phyloP scores from a whole-genome alignment of 1,140 invertebrate genomes.

The Chionoecetes opilio region DNA sequence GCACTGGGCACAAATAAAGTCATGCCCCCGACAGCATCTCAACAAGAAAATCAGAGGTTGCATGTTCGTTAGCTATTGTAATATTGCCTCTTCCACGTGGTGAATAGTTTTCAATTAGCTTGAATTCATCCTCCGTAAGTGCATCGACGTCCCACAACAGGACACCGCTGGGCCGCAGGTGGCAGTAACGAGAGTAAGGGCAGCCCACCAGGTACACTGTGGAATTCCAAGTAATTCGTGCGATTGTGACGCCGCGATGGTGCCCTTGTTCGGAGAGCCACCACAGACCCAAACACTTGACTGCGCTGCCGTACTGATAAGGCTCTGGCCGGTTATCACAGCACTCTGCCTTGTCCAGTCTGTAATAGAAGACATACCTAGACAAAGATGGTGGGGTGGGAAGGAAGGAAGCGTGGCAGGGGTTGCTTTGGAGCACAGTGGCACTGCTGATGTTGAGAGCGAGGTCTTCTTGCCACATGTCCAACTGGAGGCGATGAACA shows the following conservation, averaged over 20 bases:
- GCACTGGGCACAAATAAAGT: background rate
- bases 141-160: conserved; percentile 58
- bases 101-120: background rate
- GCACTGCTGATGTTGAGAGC: conserved; percentile 44
- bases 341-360: conserved; percentile 21
- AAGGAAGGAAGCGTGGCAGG: conserved; percentile 44
- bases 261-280: conserved; percentile 71
- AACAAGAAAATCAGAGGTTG: background rate
- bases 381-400: background rate
- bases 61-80: background rate
- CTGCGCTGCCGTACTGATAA: conserved; percentile 32
- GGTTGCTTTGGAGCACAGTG: conserved; percentile 41
- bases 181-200: conserved; percentile 65
- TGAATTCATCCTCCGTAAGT: conserved; percentile 56
- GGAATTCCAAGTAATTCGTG: background rate
- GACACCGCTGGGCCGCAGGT: background rate
- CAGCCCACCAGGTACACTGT: conserved; percentile 65
- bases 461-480: conserved; percentile 43
- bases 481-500: background rate
- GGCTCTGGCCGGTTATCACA: background rate
- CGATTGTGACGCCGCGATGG: conserved; percentile 56
- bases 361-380: conserved; percentile 62
- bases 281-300: conserved; percentile 57
- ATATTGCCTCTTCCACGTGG: background rate
- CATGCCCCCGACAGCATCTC: background rate